Evolutionary conservation across 2,113 vertebrate genomes (phyloP), one percentile per base, ranked within the genome.

Genomic region (Sitta europaea): DNA sequence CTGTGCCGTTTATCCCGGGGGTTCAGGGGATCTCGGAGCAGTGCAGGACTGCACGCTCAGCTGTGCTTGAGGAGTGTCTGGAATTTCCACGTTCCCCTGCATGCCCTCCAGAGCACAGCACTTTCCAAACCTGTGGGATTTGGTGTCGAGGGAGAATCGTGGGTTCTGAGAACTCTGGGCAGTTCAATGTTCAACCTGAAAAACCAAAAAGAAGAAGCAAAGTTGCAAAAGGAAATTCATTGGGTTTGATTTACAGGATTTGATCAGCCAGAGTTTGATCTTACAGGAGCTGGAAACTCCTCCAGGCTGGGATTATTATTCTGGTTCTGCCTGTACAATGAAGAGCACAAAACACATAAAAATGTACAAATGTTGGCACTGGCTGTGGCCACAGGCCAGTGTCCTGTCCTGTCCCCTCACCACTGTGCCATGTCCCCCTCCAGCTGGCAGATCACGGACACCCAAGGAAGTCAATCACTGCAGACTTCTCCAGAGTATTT

Each of bases 341-440:
- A 80, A 73, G n/a, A 86, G 38, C 13, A 10, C 3, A 83, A 88
- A 86, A 33, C 17, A 45, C 3, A 17, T 1, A 12, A 53, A 88
- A 80, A 80, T 10, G 67, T n/a, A 11, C 42, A 33, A 35, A 33
- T 17, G 55, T 25, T 76, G 67, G 75, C 87, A 15, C 42, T 50
- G 76, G 67, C 90, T 74, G 47, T 2, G 14, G 36, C 61, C 61
- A 29, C 1, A 11, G 81, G 48, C 61, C 47, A 6, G 12, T 29
- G 78, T 43, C 61, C 76, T 33, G 14, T 12, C 66, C n/a, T 29
- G 16, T 14, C 58, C 29, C 7, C 54, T 36, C 28, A 0, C 59
- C 0, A 0, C 4, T 40, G 43, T 28, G 38, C 18, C 86, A 35
- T 6, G 23, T 50, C 8, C 40, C 53, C 22, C 36, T 19, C 24